Base-by-base conservation (phyloP, 92 coral and sea anemone genomes). In the Palythoa grandiflora region DNA sequence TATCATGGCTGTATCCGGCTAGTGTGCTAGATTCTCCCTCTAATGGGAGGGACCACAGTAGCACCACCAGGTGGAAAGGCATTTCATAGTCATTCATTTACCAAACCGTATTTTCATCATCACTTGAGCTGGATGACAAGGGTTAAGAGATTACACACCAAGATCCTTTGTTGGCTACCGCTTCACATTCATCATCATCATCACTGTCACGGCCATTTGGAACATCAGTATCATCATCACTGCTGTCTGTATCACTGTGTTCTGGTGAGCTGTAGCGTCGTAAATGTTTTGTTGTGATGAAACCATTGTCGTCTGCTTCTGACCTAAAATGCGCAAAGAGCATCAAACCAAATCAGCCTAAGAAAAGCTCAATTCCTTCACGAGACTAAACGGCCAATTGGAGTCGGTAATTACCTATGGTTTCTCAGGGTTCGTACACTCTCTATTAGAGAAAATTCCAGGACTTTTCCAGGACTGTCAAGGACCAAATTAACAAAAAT, bases 61-160 rank as follows among this genome's bases (percentile, higher is more conserved):
- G 66, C 17, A 14, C 17, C 17, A 59, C 66, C 20, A 59, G 14
- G n/a, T 12, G 3, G 5, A 14, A 6, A 59, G 2, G 17, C 28
- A 28, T 28, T 28, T 28, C 28, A 28, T 28, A 28, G 0, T 28
- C 28, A 28, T 28, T 28, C 28, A 28, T 28, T 28, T 28, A 28
- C 28, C 28, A 28, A 28, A 28, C 28, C 28, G 14, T 10, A 12
- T 14, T 59, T 12, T 1, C 20, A 12, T 59, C 66, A 59, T 14
- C n/a, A 14, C 66, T 12, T 12, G 66, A 14, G 17, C 2, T 5
- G 17, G 66, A 59, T 59, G 66, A 15, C 16, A 83, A 36, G 48
- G 50, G 77, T 90, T 53, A 96, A 21, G 98, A 94, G 84, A 97
- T 95, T 13, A 98, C 93, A 77, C 99, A 97, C 99, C 99, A 97